Conservation (phyloP, 1,140 invertebrate genomes). For the Cydia splendana region DNA sequence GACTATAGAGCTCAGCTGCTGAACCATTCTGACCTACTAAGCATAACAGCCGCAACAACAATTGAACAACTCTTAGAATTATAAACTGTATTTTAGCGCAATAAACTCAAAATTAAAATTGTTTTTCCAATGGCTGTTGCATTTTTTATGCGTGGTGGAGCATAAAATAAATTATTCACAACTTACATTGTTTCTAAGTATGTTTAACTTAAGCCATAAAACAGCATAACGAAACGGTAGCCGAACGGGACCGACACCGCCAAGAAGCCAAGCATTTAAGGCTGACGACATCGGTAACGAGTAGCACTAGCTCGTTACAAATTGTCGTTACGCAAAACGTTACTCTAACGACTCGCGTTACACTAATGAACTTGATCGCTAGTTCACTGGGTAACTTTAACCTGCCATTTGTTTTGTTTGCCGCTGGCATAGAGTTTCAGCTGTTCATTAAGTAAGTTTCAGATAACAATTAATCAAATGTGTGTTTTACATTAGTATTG, state of each 20-base stretch:
- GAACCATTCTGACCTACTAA: too few relatives aligned
- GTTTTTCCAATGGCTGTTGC: too few relatives aligned
- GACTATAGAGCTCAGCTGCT: too few relatives aligned
- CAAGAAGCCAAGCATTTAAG: slow-evolving; percentile 20
- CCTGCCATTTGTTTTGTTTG: slow-evolving; percentile 10
- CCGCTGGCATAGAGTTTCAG: background rate
- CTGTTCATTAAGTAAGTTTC: background rate
- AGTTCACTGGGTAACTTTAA: slow-evolving; percentile 16
- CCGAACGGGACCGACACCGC: background rate
- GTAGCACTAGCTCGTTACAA: slow-evolving; percentile 10
- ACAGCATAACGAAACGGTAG: background rate
- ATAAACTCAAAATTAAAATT: too few relatives aligned
- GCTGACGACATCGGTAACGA: slow-evolving; percentile 24
- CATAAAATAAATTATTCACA: too few relatives aligned
- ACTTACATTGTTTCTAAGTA: too few relatives aligned
- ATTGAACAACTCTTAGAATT: too few relatives aligned
- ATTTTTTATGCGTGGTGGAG: too few relatives aligned
- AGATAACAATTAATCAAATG: background rate
- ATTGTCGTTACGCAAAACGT: slow-evolving; percentile 29
- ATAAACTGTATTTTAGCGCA: too few relatives aligned
- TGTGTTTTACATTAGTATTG: too few relatives aligned
- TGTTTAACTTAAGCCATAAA: too few relatives aligned
- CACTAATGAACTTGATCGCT: slow-evolving; percentile 18
- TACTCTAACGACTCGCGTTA: slow-evolving; percentile 16
- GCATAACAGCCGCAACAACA: too few relatives aligned